phyloP scores from a whole-genome alignment of 2,797 vertebrate species.

The Psittacula echo region DNA sequence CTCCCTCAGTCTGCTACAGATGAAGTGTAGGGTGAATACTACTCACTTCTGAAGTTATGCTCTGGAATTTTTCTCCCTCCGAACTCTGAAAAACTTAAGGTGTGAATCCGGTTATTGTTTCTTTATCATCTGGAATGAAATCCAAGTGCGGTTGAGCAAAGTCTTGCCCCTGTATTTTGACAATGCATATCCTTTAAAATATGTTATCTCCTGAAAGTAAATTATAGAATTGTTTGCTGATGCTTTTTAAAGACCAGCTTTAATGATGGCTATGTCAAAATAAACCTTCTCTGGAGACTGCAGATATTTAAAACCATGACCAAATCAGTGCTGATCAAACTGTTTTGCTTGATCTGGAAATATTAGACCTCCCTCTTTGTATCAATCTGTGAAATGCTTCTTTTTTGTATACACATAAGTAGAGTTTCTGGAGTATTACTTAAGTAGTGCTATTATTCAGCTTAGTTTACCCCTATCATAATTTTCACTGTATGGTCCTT shows the following conservation, averaged over 20 bases:
- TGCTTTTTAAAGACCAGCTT: constrained; percentile 2
- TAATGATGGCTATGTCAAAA: not conserved
- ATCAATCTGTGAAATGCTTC: not conserved
- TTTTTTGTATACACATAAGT: not conserved
- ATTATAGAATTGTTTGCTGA: not conserved
- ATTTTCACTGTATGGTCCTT: constrained; percentile 21
- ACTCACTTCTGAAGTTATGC: not conserved
- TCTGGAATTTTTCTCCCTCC: not conserved
- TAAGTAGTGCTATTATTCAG: constrained; percentile 1
- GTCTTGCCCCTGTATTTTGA: constrained; percentile 1
- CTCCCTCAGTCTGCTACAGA: not conserved
- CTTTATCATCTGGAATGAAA: constrained; percentile 28
- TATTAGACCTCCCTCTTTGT: not conserved
- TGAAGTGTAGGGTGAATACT: not conserved
- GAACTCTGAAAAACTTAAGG: not conserved
- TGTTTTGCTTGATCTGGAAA: not conserved
- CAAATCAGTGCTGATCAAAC: not conserved
- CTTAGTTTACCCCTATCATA: not conserved
- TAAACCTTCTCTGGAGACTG: not conserved
- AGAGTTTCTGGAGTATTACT: not conserved
- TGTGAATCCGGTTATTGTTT: not conserved
- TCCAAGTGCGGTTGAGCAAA: not conserved
- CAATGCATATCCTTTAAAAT: constrained; percentile 8
- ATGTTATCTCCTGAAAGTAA: not conserved
- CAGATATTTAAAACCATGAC: not conserved